phyloP scores from a whole-genome alignment of 2,113 vertebrate species.

The Malurus melanocephalus region DNA sequence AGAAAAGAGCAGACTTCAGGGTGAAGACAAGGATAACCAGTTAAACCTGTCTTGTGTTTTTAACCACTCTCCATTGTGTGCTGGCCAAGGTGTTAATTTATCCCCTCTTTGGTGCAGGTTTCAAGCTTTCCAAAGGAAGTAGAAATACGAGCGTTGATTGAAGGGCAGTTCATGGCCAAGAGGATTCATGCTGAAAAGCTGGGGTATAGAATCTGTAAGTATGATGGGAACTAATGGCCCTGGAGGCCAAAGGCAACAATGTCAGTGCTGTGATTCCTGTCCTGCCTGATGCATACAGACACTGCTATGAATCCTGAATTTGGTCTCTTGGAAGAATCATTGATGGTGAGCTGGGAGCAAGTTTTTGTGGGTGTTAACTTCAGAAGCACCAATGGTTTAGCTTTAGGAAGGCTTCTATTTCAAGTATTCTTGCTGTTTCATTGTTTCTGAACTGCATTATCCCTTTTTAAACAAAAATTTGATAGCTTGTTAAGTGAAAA shows the following conservation, averaged over 20 bases:
- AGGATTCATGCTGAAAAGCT: conserved; percentile 90
- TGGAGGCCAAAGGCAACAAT: neutral
- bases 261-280: neutral
- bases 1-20: neutral
- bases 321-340: neutral
- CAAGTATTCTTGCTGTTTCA: neutral
- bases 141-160: conserved; percentile 89
- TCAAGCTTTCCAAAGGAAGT: conserved; percentile 67
- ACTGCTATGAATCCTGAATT: neutral
- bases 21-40: neutral
- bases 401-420: neutral
- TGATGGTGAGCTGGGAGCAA: neutral
- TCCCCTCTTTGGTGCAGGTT: conserved; percentile 72
- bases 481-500: neutral
- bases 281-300: neutral
- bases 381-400: neutral
- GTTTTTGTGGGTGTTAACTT: neutral
- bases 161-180: conserved; percentile 95
- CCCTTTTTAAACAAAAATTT: neutral
- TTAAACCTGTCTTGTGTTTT: neutral
- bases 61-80: neutral
- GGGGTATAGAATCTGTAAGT: conserved; percentile 90
- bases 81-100: neutral
- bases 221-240: neutral
- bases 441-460: neutral